Conservation (phyloP, 2,888 invertebrate species). For the Drosophila yooni region DNA sequence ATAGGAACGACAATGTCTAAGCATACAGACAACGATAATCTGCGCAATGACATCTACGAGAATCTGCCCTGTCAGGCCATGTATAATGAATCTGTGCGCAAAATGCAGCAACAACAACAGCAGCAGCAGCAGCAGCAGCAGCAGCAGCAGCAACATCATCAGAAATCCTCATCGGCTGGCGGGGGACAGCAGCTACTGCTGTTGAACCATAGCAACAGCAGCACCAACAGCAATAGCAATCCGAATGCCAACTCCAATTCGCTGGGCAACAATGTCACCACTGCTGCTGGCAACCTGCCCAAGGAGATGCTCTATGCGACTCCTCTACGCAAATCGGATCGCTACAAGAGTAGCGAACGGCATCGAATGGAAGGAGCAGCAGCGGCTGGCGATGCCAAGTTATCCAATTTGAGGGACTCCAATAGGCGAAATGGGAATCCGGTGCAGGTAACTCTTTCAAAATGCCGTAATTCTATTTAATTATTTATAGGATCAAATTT, state of each 20-base stretch:
- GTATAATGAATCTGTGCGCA: constrained; percentile 85
- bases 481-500: not conserved
- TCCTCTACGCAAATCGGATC: constrained; percentile 84
- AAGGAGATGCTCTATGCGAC: constrained; percentile 85
- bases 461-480: not conserved
- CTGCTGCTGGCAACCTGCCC: constrained; percentile 66
- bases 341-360: constrained; percentile 84
- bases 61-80: constrained; percentile 85
- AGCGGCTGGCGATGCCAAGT: constrained; percentile 68
- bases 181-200: constrained; percentile 15
- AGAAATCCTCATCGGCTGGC: constrained; percentile 63
- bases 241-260: constrained; percentile 78
- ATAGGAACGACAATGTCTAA: constrained; percentile 81
- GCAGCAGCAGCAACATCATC: constrained; percentile 51
- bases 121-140: constrained; percentile 20
- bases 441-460: constrained; percentile 61
- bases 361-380: constrained; percentile 62
- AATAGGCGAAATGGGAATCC: constrained; percentile 83
- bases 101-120: constrained; percentile 82
- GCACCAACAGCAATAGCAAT: constrained; percentile 50
- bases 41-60: constrained; percentile 85
- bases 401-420: constrained; percentile 83
- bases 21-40: constrained; percentile 85
- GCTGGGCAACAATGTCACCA: constrained; percentile 63
- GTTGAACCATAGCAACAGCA: constrained; percentile 44